These are phyloP conservation scores for Silurus aristotelis DNA, from an alignment of 2,797 vertebrate genomes.

Conservation along the genomic window DNA sequence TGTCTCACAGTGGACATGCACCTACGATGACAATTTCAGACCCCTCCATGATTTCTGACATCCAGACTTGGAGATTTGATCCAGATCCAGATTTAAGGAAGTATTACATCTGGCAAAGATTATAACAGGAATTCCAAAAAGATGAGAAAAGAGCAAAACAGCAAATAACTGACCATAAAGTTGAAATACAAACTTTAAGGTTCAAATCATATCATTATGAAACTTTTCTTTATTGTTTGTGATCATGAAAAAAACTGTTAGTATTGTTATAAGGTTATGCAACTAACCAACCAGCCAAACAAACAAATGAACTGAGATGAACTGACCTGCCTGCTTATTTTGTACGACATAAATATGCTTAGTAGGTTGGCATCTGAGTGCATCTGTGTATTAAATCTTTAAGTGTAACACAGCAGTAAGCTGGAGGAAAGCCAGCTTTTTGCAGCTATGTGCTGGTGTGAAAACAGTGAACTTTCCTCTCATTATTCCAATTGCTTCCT, in stretches of 20 bases:
- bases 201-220: neutral
- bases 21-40: too few relatives aligned
- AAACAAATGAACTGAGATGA: neutral
- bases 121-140: neutral
- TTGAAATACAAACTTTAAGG: neutral
- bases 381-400: constrained; percentile 9
- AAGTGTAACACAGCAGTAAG: constrained; percentile 26
- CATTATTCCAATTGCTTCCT: constrained; percentile 48
- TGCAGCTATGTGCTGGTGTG: constrained; percentile 27
- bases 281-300: too few relatives aligned
- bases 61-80: neutral
- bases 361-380: neutral
- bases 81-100: neutral
- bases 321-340: neutral
- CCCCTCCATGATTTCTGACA: neutral
- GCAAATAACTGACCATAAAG: neutral
- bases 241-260: neutral
- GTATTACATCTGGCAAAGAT: neutral
- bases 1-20: too few relatives aligned
- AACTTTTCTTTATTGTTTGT: neutral
- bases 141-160: neutral
- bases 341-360: neutral
- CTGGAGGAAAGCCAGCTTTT: constrained; percentile 33
- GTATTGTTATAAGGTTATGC: neutral
- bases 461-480: constrained; percentile 45